Conservation (phyloP, 2,888 invertebrate genomes). For the Idaea dimidiata region DNA sequence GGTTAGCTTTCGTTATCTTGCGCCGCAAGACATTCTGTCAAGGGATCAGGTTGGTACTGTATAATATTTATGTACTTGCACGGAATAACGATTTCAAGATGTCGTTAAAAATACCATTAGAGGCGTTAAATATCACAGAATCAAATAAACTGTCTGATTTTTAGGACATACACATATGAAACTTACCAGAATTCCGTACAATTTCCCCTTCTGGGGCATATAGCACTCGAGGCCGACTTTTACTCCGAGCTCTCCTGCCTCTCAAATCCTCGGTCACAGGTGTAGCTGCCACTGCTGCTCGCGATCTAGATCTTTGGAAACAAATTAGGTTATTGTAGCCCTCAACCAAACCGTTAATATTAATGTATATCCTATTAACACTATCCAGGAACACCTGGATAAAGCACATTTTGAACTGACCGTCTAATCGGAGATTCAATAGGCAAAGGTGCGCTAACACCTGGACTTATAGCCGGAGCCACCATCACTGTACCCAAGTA, state of each 20-base stretch:
- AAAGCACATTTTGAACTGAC: constrained; percentile 33
- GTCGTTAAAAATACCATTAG: too few species aligned
- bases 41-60: too few species aligned
- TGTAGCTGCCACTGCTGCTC: constrained; percentile 65
- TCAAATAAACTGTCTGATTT: background rate
- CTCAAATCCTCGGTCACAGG: constrained; percentile 66
- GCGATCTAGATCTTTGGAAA: constrained; percentile 59
- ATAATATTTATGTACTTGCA: too few species aligned
- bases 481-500: constrained; percentile 84
- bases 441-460: constrained; percentile 65
- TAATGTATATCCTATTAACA: background rate
- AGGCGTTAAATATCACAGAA: background rate
- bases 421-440: constrained; percentile 73
- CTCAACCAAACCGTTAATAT: background rate
- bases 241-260: constrained; percentile 85
- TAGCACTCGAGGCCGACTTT: constrained; percentile 91
- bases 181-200: constrained; percentile 85
- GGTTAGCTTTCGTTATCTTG: too few species aligned
- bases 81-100: too few species aligned
- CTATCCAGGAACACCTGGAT: background rate
- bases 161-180: background rate
- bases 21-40: too few species aligned
- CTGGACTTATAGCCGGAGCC: constrained; percentile 66
- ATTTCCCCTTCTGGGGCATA: constrained; percentile 92
- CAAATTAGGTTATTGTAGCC: background rate